Conservation (phyloP, 2,888 invertebrate species). For the Noctua janthe region DNA sequence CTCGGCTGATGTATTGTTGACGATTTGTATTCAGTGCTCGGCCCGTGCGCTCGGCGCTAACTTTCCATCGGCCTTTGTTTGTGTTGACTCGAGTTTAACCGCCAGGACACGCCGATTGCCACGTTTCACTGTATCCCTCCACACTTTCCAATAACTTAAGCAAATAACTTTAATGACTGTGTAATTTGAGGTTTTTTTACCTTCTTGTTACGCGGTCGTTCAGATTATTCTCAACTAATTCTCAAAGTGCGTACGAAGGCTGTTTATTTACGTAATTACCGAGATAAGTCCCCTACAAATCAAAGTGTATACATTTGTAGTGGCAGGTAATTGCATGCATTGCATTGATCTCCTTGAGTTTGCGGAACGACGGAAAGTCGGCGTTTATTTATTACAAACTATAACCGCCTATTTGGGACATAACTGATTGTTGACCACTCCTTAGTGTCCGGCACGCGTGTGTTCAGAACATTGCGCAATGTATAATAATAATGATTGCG, state of each 20-base stretch:
- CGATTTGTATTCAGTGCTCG: slow-evolving; percentile 86
- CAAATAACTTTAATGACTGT: slow-evolving; percentile 37
- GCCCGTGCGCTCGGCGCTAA: slow-evolving; percentile 73
- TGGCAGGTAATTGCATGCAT: slow-evolving; percentile 80
- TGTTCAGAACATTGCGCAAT: slow-evolving; percentile 74
- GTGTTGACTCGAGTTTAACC: slow-evolving; percentile 70
- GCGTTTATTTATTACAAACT: slow-evolving; percentile 78
- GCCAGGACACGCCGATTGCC: slow-evolving; percentile 77
- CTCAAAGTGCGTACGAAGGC: slow-evolving; percentile 54
- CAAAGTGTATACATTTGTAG: slow-evolving; percentile 70
- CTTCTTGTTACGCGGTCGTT: slow-evolving; percentile 40
- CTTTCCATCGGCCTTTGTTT: slow-evolving; percentile 88
- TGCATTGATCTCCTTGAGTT: slow-evolving; percentile 87
- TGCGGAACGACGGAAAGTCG: slow-evolving; percentile 83
- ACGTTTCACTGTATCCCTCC: slow-evolving; percentile 67
- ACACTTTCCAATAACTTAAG: slow-evolving; percentile 69
- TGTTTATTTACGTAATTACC: slow-evolving; percentile 78
- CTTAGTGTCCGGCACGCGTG: slow-evolving; percentile 79
- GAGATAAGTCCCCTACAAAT: slow-evolving; percentile 73
- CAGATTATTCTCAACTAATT: slow-evolving; percentile 48
- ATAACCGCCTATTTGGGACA: slow-evolving; percentile 74
- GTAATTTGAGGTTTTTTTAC: slow-evolving; percentile 28
- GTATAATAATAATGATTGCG: slow-evolving; percentile 75
- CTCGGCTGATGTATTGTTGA: slow-evolving; percentile 83
- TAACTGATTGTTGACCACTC: slow-evolving; percentile 79